Evolutionary conservation across 2,113 vertebrate genomes (phyloP).

Genomic region (Xiphorhynchus elegans): DNA sequence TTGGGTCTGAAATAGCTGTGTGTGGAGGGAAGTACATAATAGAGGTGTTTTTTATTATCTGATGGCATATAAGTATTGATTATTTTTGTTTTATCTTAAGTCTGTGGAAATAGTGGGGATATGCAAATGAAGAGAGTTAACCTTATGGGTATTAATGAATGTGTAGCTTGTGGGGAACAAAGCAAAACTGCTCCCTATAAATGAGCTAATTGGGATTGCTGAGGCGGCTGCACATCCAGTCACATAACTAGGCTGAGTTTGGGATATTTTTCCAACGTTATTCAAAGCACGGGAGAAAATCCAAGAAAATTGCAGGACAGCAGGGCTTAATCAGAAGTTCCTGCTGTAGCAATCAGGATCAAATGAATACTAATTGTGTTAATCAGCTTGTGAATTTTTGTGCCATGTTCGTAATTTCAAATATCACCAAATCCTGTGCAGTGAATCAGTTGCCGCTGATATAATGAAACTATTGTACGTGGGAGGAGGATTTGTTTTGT

Average conservation of each 20-base stretch:
- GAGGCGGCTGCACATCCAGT: neutral
- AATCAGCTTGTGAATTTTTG: constrained; percentile 70
- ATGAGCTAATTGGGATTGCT: neutral
- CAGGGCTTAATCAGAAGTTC: constrained; percentile 64
- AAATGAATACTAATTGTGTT: constrained; percentile 73
- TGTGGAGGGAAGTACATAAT: neutral
- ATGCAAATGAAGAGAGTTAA: neutral
- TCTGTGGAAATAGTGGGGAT: neutral
- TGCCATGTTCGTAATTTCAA: constrained; percentile 58
- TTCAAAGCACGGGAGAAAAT: constrained; percentile 39
- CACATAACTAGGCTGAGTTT: neutral
- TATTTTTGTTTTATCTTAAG: neutral
- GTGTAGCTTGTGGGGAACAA: neutral
- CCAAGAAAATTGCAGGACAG: constrained; percentile 42
- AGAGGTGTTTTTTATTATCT: neutral
- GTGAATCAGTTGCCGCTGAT: constrained; percentile 50
- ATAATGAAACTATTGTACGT: constrained; percentile 33
- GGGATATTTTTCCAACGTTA: constrained; percentile 16
- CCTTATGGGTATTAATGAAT: neutral
- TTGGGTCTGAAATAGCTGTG: neutral
- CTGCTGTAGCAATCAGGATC: constrained; percentile 65
- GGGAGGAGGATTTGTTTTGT: constrained; percentile 27
- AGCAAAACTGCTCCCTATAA: neutral
- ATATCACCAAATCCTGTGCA: constrained; percentile 46
- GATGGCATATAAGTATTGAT: neutral